phyloP scores from a whole-genome alignment of 2,113 vertebrate species.

The Butorides virescens region DNA sequence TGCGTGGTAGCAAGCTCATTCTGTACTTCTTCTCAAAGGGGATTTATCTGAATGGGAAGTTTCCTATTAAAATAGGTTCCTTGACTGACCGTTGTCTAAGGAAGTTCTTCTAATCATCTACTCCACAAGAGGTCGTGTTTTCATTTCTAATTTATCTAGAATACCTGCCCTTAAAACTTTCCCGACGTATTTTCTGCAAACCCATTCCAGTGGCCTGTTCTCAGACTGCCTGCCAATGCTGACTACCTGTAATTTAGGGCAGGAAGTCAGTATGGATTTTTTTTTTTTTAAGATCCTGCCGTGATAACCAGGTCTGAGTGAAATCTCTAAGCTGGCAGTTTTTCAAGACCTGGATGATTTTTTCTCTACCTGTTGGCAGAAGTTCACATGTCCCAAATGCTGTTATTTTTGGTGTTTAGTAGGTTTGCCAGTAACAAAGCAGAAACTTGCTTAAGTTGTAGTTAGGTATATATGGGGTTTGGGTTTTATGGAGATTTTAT shows the following conservation, averaged over 20 bases:
- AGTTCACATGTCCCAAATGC: background rate
- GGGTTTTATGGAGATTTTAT: rapidly evolving
- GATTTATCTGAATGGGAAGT: background rate
- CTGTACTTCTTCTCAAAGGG: background rate
- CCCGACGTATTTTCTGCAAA: background rate
- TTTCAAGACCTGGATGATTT: background rate
- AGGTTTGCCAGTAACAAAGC: background rate
- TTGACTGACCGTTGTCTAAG: background rate
- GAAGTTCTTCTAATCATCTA: background rate
- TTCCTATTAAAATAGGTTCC: background rate
- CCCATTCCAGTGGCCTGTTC: background rate
- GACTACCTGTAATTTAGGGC: background rate
- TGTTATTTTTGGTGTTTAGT: background rate
- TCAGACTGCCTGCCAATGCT: background rate
- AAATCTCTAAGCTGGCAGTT: background rate
- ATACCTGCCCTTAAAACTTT: background rate
- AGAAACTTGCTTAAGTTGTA: background rate
- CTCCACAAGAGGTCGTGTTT: background rate
- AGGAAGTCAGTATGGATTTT: background rate
- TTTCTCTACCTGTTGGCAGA: background rate
- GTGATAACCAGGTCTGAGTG: background rate
- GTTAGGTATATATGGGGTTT: background rate
- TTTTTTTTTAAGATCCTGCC: background rate
- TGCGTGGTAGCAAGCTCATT: background rate
- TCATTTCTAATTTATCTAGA: background rate